Evolutionary conservation across 2,888 invertebrate genomes (phyloP).

Genomic region (Dryadula phaetusa): DNA sequence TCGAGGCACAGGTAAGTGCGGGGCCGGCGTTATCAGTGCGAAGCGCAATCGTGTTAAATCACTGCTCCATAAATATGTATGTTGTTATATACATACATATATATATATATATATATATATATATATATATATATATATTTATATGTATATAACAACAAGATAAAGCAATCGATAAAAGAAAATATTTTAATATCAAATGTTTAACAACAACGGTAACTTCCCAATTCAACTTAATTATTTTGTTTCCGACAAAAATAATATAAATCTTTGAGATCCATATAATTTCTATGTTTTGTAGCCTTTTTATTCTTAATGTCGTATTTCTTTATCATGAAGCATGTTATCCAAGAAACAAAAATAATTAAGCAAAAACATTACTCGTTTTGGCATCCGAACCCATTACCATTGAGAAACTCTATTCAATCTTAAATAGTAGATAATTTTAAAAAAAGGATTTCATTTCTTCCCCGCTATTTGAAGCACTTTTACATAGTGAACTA

Average conservation of each 20-base stretch:
- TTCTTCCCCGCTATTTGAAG: too few species aligned
- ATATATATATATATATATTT: too few species aligned
- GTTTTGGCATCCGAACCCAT: too few species aligned
- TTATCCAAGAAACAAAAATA: too few species aligned
- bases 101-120: too few species aligned
- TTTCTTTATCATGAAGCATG: background rate
- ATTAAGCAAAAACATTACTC: too few species aligned
- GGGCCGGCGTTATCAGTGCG: conserved; percentile 52
- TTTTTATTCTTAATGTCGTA: background rate
- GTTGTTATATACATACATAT: too few species aligned
- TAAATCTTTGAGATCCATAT: background rate
- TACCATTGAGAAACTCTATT: too few species aligned
- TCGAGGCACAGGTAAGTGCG: conserved; percentile 21
- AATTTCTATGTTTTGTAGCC: background rate
- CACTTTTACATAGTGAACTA: too few species aligned
- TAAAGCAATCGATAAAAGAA: conserved; percentile 37
- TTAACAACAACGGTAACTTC: background rate
- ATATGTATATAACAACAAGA: conserved; percentile 38
- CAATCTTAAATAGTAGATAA: too few species aligned
- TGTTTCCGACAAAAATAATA: background rate
- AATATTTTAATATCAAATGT: background rate
- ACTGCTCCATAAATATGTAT: conserved; percentile 49
- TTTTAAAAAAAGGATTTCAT: too few species aligned
- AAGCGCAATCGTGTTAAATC: conserved; percentile 66
- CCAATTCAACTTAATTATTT: background rate